A percentile compares a stretch with the other conserved stretches of the same genome.
These are phyloP conservation scores for Bruchidius siliquastri DNA, from an alignment of 2,888 invertebrate genomes.

Conservation along the genomic window DNA sequence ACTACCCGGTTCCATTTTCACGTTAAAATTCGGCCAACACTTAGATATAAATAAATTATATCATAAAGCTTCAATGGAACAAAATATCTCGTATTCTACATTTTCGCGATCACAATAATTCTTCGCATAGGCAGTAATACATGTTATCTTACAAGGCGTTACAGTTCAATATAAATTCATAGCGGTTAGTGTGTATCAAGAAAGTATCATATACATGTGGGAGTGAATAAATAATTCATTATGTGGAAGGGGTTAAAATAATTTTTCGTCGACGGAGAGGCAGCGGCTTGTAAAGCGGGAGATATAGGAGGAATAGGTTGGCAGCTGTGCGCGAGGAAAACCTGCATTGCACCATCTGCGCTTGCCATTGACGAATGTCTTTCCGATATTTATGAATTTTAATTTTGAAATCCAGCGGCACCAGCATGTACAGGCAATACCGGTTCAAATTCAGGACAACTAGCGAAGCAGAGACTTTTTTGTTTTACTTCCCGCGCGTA, in stretches of 20 bases:
- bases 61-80: too few species aligned
- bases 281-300: not conserved
- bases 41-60: too few species aligned
- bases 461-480: not conserved
- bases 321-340: not conserved
- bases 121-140: too few species aligned
- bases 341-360: not conserved
- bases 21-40: too few species aligned
- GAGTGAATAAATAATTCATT: not conserved
- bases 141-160: too few species aligned
- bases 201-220: not conserved
- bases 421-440: not conserved
- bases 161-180: not conserved
- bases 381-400: not conserved
- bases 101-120: too few species aligned
- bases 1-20: too few species aligned
- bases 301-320: not conserved
- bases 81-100: too few species aligned
- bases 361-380: not conserved
- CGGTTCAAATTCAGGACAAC: not conserved
- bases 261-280: not conserved
- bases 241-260: not conserved
- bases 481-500: too few species aligned
- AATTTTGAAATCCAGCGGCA: not conserved
- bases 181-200: not conserved